Percentiles rank a stretch among this genome's conserved stretches.
These are phyloP conservation scores for Linnaemya tessellans DNA, from an alignment of 2,888 invertebrate species.

Conservation along the genomic window DNA sequence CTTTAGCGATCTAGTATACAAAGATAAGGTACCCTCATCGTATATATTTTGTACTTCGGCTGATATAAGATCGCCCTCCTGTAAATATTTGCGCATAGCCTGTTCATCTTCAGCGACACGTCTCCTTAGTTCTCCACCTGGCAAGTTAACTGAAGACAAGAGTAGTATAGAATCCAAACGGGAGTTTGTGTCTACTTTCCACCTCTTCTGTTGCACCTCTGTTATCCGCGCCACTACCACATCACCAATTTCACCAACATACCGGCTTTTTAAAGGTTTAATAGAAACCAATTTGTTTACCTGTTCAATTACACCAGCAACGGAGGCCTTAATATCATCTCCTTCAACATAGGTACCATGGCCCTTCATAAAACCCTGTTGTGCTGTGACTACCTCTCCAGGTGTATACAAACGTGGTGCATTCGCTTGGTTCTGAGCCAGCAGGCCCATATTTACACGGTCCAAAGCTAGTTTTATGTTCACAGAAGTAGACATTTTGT, in stretches of 20 bases:
- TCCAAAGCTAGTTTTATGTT: slow-evolving; percentile 87
- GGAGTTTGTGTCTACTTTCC: slow-evolving; percentile 98
- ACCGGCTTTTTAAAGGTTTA: slow-evolving; percentile 94
- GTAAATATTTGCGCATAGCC: slow-evolving; percentile 96
- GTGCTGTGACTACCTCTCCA: slow-evolving; percentile 93
- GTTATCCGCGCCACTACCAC: slow-evolving; percentile 97
- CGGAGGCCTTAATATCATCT: slow-evolving; percentile 93
- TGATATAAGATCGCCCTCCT: slow-evolving; percentile 97
- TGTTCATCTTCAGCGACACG: slow-evolving; percentile 98
- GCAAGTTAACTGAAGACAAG: slow-evolving; percentile 96
- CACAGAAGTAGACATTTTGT: slow-evolving; percentile 83
- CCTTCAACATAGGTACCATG: slow-evolving; percentile 97
- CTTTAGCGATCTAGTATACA: slow-evolving; percentile 97
- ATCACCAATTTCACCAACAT: slow-evolving; percentile 97
- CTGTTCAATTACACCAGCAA: slow-evolving; percentile 96
- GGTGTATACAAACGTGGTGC: slow-evolving; percentile 91
- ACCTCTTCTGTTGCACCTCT: slow-evolving; percentile 96
- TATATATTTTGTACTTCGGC: slow-evolving; percentile 98
- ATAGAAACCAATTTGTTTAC: slow-evolving; percentile 98
- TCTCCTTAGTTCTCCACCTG: slow-evolving; percentile 97
- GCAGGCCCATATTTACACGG: slow-evolving; percentile 85
- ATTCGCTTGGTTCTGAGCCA: slow-evolving; percentile 83
- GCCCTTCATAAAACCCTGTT: slow-evolving; percentile 88
- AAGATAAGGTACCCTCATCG: slow-evolving; percentile 94
- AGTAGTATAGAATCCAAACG: slow-evolving; percentile 93